Percentiles rank a stretch among this genome's conserved stretches.
Evolutionary conservation across 2,888 invertebrate genomes (phyloP).

Genomic region (Anthrax anthrax): DNA sequence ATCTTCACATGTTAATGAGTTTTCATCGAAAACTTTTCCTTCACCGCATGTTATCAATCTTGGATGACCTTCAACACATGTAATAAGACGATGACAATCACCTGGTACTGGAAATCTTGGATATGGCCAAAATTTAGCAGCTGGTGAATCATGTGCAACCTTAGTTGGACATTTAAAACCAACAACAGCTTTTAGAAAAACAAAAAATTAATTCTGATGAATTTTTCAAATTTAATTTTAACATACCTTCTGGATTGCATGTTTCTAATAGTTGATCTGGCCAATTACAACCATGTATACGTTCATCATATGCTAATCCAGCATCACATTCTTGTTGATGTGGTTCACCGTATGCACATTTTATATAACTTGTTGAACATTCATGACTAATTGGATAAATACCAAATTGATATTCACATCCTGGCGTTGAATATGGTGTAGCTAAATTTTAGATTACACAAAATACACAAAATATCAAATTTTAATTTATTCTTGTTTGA

Average conservation of each 20-base stretch:
- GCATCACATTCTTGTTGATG: slow-evolving; percentile 69
- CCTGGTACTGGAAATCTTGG: slow-evolving; percentile 80
- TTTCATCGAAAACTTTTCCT: slow-evolving; percentile 73
- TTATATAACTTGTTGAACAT: slow-evolving; percentile 75
- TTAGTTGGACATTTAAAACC: slow-evolving; percentile 86
- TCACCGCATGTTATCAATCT: slow-evolving; percentile 78
- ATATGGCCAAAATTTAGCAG: slow-evolving; percentile 85
- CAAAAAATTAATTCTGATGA: background rate
- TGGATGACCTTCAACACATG: slow-evolving; percentile 81
- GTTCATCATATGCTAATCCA: slow-evolving; percentile 77
- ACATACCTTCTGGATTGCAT: slow-evolving; percentile 85
- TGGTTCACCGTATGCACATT: slow-evolving; percentile 72
- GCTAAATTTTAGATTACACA: slow-evolving; percentile 37
- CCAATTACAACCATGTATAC: slow-evolving; percentile 85
- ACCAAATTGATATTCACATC: slow-evolving; percentile 80
- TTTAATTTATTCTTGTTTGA: background rate
- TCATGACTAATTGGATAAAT: slow-evolving; percentile 66
- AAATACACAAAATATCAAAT: slow-evolving; percentile 8
- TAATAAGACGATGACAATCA: slow-evolving; percentile 75
- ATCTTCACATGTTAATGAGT: slow-evolving; percentile 70
- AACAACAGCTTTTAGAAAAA: slow-evolving; percentile 50
- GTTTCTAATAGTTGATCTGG: slow-evolving; percentile 74
- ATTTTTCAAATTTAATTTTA: background rate
- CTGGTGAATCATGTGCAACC: slow-evolving; percentile 61
- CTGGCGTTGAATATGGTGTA: slow-evolving; percentile 62